A percentile compares a stretch with the other conserved stretches of the same genome.
phyloP scores from a whole-genome alignment of 2,888 invertebrate species.

The Tenthredo livida region DNA sequence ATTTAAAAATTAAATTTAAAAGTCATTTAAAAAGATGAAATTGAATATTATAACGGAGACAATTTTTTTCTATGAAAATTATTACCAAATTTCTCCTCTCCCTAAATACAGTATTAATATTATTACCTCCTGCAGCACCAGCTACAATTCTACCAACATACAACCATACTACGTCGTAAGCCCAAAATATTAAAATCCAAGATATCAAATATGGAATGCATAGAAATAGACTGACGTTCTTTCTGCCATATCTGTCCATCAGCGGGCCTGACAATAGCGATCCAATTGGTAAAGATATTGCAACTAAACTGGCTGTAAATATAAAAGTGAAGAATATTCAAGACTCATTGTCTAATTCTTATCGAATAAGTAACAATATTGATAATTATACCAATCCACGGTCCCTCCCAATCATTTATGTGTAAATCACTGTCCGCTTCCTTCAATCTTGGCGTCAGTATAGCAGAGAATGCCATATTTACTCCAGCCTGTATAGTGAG shows the following conservation, averaged over 20 bases:
- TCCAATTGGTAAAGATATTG: constrained; percentile 80
- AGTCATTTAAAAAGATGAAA: too few relatives aligned
- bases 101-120: neutral
- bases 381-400: constrained; percentile 81
- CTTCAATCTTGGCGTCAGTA: constrained; percentile 80
- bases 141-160: constrained; percentile 80
- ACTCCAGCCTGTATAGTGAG: constrained; percentile 81
- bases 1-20: too few relatives aligned
- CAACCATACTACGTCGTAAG: constrained; percentile 77
- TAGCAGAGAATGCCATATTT: constrained; percentile 82
- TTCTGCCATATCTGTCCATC: constrained; percentile 81
- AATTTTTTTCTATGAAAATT: neutral
- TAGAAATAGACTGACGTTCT: constrained; percentile 77
- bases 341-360: neutral
- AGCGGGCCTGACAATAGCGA: constrained; percentile 80
- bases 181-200: constrained; percentile 79
- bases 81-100: constrained; percentile 22
- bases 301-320: constrained; percentile 80
- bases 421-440: constrained; percentile 73
- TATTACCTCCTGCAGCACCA: constrained; percentile 79
- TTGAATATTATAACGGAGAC: neutral
- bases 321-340: constrained; percentile 33
- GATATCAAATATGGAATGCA: constrained; percentile 78
- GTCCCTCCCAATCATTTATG: constrained; percentile 78
- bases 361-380: neutral